These are phyloP conservation scores for Drosophila acutilabella DNA, from an alignment of 2,888 invertebrate genomes.

Conservation along the genomic window DNA sequence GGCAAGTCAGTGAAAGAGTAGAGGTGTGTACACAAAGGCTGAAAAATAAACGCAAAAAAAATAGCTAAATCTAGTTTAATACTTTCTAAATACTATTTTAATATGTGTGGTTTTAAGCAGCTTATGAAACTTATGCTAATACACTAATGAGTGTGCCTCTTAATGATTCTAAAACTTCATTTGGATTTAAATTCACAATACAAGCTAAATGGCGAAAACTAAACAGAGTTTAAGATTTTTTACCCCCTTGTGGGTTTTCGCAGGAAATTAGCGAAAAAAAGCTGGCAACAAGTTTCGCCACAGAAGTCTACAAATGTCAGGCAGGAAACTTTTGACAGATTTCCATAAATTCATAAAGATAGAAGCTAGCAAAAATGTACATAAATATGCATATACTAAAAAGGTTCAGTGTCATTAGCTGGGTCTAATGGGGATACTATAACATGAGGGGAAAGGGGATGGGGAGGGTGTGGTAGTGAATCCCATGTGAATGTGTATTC, in stretches of 20 bases:
- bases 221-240: conserved; percentile 13
- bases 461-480: not conserved
- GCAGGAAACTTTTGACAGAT: conserved; percentile 16
- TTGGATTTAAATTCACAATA: not conserved
- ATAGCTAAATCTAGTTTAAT: not conserved
- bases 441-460: not conserved
- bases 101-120: no score
- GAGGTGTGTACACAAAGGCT: not conserved
- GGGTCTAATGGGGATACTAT: conserved; percentile 26
- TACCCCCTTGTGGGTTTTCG: not conserved
- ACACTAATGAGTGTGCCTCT: conserved; percentile 5
- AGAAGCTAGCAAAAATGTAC: conserved; percentile 3
- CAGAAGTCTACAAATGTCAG: conserved; percentile 21
- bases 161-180: conserved; percentile 37
- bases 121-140: no score
- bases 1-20: no score
- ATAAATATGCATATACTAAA: conserved; percentile 14
- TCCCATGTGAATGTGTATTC: conserved; percentile 1
- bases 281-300: not conserved
- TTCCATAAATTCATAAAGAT: conserved; percentile 26
- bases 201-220: not conserved
- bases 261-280: conserved; percentile 3
- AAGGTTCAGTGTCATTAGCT: conserved; percentile 39
- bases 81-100: not conserved
- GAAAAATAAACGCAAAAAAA: not conserved